Evolutionary conservation across 2,113 vertebrate species (phyloP), one percentile per base, ranked within the genome.

Genomic region (Psilopogon haemacephalus): DNA sequence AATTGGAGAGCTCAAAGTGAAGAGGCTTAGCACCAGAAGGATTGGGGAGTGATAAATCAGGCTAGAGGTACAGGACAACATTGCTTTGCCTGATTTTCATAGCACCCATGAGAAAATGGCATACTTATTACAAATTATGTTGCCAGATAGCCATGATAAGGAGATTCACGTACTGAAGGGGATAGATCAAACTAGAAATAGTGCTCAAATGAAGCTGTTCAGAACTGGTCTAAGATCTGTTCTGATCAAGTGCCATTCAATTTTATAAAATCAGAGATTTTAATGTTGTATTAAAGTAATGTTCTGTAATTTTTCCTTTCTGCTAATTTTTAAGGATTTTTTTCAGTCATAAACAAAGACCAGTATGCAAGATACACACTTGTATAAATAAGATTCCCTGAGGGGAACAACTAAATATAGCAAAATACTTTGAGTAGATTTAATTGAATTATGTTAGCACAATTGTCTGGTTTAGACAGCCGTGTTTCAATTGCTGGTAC

Each of bases 21-120:
- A 65, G 42, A 89, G 58, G 19, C 82, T 94, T 73, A 79, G 64
- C 86, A 87, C 37, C 42, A 91, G 74, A 42, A 94, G 48, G 75
- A 91, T 9, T 23, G 48, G 69, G 76, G 85, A 94, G 75, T 64
- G n/a, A 93, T 96, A 95, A 96, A 96, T 96, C 89, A 95, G 46
- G 15, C 81, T 86, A 28, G 75, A 93, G 93, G 90, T 94, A 48
- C 59, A 82, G 87, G 88, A 84, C 81, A 90, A 74, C 69, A 68
- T 44, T 6, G 15, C 74, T 60, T 81, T 58, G 79, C 89, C 80
- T 94, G 94, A 94, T 88, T 96, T 97, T 95, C 94, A 91, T 85
- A 92, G 80, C 26, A 7, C 86, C 76, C 84, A 42, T 50, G 88
- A 94, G 91, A 88, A 90, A 95, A 72, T 77, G 73, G 68, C 93